phyloP scores from a whole-genome alignment of 2,888 invertebrate genomes.

The Lasioglossum pauxillum region DNA sequence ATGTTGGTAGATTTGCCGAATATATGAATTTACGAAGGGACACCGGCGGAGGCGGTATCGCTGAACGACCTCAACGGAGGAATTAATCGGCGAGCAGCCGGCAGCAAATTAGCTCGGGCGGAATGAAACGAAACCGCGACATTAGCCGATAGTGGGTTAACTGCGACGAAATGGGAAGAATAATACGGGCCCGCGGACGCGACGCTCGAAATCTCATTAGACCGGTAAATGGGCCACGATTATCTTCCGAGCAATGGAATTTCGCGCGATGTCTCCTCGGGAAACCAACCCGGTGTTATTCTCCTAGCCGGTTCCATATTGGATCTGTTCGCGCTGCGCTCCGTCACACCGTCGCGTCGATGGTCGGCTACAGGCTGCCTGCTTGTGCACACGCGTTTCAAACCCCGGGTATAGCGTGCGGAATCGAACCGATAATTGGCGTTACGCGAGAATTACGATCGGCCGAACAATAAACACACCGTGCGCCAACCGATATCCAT shows the following conservation, averaged over 20 bases:
- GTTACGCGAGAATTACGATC: constrained; percentile 69
- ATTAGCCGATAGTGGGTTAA: constrained; percentile 54
- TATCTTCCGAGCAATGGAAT: constrained; percentile 41
- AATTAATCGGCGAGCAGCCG: constrained; percentile 40
- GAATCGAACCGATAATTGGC: constrained; percentile 68
- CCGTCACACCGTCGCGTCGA: not conserved
- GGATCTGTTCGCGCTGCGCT: not conserved
- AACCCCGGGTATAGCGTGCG: constrained; percentile 9
- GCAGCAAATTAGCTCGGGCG: not conserved
- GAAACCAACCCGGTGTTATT: not conserved
- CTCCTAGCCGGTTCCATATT: not conserved
- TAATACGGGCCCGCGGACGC: constrained; percentile 17
- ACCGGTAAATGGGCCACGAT: constrained; percentile 47
- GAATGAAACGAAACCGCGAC: constrained; percentile 30
- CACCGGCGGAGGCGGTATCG: too few relatives aligned
- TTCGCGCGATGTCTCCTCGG: constrained; percentile 18
- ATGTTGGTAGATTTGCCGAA: not conserved
- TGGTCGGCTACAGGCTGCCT: constrained; percentile 8
- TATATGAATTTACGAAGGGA: too few relatives aligned
- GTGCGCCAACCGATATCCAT: constrained; percentile 51
- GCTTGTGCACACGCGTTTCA: constrained; percentile 64
- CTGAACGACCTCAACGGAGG: not conserved
- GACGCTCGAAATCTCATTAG: constrained; percentile 51
- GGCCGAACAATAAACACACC: constrained; percentile 64
- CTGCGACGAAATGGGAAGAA: constrained; percentile 50